Percentiles rank a stretch among this genome's conserved stretches.
Conservation (phyloP, 2,797 vertebrate genomes). For the Sphenopsis melanotis region DNA sequence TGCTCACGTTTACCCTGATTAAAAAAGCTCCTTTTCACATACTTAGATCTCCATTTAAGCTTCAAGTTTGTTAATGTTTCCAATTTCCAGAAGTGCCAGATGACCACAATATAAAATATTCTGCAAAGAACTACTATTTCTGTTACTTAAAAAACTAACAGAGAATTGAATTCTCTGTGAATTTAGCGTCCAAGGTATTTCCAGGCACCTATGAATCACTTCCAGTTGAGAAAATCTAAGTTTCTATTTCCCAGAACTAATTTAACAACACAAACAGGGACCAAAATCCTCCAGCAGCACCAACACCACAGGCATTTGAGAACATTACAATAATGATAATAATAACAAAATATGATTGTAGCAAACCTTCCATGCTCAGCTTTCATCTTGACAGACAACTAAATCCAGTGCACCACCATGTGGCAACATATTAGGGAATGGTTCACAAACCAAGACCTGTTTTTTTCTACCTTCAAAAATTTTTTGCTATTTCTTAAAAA, state of each 20-base stretch:
- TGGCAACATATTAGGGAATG: conserved; percentile 27
- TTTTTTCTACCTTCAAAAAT: not conserved
- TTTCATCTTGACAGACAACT: conserved; percentile 47
- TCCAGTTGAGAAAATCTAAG: not conserved
- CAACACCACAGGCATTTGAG: not conserved
- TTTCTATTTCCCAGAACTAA: not conserved
- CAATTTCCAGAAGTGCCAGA: not conserved
- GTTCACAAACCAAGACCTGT: not conserved
- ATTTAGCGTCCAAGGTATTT: not conserved
- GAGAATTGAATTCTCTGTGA: not conserved
- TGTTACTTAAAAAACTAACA: not conserved
- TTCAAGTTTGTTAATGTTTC: not conserved
- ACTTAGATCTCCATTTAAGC: not conserved
- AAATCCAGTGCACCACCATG: conserved; percentile 66
- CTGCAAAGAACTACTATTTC: not conserved
- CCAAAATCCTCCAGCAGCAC: not conserved
- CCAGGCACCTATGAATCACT: accelerated
- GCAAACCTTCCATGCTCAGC: conserved; percentile 12
- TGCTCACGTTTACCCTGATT: not conserved
- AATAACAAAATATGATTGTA: not conserved
- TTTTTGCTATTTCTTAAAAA: not conserved
- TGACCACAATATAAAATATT: not conserved
- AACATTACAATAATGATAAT: not conserved
- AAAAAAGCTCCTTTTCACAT: not conserved
- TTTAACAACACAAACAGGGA: not conserved